These are phyloP conservation scores for Caenorhabditis brenneri DNA, from an alignment of 1,140 invertebrate genomes.

Conservation along the genomic window DNA sequence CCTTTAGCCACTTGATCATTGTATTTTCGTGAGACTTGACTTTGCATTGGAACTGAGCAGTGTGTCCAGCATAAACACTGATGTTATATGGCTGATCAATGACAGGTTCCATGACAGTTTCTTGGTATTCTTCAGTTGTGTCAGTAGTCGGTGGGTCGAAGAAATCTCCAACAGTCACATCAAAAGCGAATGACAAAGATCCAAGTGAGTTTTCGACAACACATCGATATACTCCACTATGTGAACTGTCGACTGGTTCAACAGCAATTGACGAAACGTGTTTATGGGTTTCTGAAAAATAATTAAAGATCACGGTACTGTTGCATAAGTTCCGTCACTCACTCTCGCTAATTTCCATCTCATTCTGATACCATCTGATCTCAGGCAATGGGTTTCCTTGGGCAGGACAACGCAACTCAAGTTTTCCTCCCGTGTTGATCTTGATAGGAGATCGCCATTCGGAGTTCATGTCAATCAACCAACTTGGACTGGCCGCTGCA, in stretches of 20 bases:
- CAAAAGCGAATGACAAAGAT: constrained; percentile 39
- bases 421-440: constrained; percentile 54
- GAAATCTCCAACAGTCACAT: constrained; percentile 48
- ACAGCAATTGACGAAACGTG: constrained; percentile 35
- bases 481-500: constrained; percentile 51
- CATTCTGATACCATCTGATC: constrained; percentile 57
- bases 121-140: not conserved
- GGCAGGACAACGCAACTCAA: constrained; percentile 55
- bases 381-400: constrained; percentile 56
- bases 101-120: constrained; percentile 8
- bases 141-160: constrained; percentile 43
- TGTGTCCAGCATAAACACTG: constrained; percentile 50
- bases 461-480: constrained; percentile 53
- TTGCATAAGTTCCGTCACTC: not conserved
- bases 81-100: constrained; percentile 57
- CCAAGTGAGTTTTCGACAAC: constrained; percentile 40
- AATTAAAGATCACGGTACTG: not conserved
- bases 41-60: constrained; percentile 58
- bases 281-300: constrained; percentile 45
- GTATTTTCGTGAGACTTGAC: constrained; percentile 49
- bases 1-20: constrained; percentile 55
- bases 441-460: constrained; percentile 42
- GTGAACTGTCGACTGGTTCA: constrained; percentile 8
- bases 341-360: constrained; percentile 41
- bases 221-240: constrained; percentile 50